Evolutionary conservation across 2,113 vertebrate genomes (phyloP).

Genomic region (Condylura cristata): DNA sequence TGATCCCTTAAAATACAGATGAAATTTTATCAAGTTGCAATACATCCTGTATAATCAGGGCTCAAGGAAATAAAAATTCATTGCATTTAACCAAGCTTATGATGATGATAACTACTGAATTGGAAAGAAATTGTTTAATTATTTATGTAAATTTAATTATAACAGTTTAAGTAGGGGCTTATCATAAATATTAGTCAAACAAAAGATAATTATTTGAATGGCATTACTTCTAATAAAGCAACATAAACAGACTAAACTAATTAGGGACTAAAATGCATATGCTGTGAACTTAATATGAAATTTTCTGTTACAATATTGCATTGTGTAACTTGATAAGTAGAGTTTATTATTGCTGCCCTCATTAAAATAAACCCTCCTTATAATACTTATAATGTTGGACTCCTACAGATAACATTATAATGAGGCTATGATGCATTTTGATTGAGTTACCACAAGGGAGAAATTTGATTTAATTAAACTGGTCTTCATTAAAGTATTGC

Average conservation of each 20-base stretch:
- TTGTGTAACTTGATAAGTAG: conserved; percentile 80
- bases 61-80: conserved; percentile 50
- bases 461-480: conserved; percentile 90
- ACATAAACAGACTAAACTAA: conserved; percentile 72
- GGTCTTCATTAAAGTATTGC: conserved; percentile 88
- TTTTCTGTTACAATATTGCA: conserved; percentile 79
- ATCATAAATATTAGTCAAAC: conserved; percentile 79
- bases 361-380: conserved; percentile 84
- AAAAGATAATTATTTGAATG: conserved; percentile 77
- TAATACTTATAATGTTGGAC: conserved; percentile 81
- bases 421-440: conserved; percentile 87
- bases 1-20: not conserved
- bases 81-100: conserved; percentile 14
- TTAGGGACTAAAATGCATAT: conserved; percentile 79
- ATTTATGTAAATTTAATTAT: conserved; percentile 77
- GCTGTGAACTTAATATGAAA: conserved; percentile 77
- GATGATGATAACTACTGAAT: conserved; percentile 39
- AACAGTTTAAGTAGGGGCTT: conserved; percentile 58
- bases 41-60: not conserved
- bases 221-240: conserved; percentile 71
- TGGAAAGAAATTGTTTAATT: conserved; percentile 70
- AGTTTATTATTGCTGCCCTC: conserved; percentile 81
- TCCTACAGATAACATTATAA: conserved; percentile 88
- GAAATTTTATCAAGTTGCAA: not conserved
- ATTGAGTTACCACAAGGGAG: conserved; percentile 87